Evolutionary conservation across 2,888 invertebrate species (phyloP), one percentile per base, ranked within the genome.

Genomic region (Polyommatus icarus): DNA sequence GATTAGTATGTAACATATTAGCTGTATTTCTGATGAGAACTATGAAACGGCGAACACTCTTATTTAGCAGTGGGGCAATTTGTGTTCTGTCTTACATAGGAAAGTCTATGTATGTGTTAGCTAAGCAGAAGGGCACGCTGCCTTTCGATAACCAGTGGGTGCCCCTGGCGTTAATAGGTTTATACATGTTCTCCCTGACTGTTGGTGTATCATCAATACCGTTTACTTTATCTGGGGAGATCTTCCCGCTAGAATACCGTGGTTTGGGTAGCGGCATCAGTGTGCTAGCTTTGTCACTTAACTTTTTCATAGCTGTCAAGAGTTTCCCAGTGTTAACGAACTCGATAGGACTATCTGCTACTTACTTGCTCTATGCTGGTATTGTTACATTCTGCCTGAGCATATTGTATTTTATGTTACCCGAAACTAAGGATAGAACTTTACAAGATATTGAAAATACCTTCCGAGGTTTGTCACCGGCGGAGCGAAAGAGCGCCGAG

Each of bases 191-290:
- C 12, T 95, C 95, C 32, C 88, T 95, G 75, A 93, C 95, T 12
- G 89, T 95, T 10, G 96, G 96, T 1, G 91, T 96, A 79, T 93
- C 96, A 5, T 96, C 96, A 0, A 89, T 97, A 80, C 96, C 97
- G 0, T 97, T 97, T 91, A 95, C 96, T 18, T 93, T 97, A 88
- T 95, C 96, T 77, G 96, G 96, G 0, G 97, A 97, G 86, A 93
- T 97, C 36, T 96, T 96, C 85, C 95, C 96, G 0, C 89, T 95
- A 72, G 94, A 94, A 78, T 95, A 95, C 76, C 91, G 96, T 77
- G 96, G 96, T 0, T 87, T 96, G 5, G 96, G 96, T 1, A 95
- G 96, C 15, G 96, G 96, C 0, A 89, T 96, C 12, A 95, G 96
- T 71, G 94, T 96, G 1, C 93, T 95, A 79, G 95, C 95, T 32